Base-by-base conservation (phyloP, 2,797 vertebrate genomes). In the Corythornis leucogaster region DNA sequence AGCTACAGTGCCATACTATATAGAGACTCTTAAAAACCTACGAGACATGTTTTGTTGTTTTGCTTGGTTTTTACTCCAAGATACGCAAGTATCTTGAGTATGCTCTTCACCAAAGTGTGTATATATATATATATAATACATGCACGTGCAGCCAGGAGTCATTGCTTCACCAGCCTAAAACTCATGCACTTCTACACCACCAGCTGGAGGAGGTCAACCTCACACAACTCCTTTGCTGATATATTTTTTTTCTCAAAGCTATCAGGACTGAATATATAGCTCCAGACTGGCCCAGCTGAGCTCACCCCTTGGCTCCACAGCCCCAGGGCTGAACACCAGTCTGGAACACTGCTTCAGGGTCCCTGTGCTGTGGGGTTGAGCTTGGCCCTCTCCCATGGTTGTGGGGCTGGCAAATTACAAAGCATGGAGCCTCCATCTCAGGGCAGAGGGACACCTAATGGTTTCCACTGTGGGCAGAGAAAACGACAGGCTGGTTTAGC, bases 241-340 rank as follows among this genome's bases (percentile, higher is more conserved):
- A 20, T n/a, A 20, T n/a, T 43, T 62, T 77, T 77, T 83, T 69
- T 18, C 51, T 59, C 45, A 53, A 64, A 69, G 24, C 17, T 8
- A 30, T 24, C 8, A 20, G 17, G 21, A 77, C 18, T 6, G 25
- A 8, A 48, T 26, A 50, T 70, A 86, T 3, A 73, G 28, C 16
- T 9, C 51, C 43, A 31, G 50, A 31, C 4, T 0, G 0, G 28
- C 5, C 17, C 57, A 33, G 2, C 5, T 12, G 40, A 80, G 26
- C 38, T 88, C 61, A 24, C 2, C 55, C 17, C 70, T 45, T 2
- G 2, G 15, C 10, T 75, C 33, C 0, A 57, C 50, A 67, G 38
- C 20, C 61, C 38, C 2, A 2, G 35, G 26, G 54, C 9, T 26
- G 15, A 79, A 43, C 8, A 3, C 6, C 7, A 1, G 8, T 69